These are phyloP conservation scores for Mormyrus proboscirostris DNA, from an alignment of 2,797 vertebrate genomes.

Conservation along the genomic window DNA sequence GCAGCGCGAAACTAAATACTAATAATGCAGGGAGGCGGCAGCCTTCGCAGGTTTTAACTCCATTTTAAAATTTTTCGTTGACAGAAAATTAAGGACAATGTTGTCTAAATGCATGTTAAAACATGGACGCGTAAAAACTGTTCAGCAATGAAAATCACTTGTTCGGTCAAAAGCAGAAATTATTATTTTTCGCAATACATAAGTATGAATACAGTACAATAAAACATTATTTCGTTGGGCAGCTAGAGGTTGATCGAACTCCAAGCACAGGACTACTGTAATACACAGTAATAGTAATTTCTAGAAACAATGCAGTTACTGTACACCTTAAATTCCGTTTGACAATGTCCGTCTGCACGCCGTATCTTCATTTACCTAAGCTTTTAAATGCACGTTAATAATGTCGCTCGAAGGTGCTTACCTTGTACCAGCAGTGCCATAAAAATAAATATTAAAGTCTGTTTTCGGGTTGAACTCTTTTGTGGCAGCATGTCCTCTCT, in stretches of 20 bases:
- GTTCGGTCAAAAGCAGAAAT: not conserved
- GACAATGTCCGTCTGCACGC: not conserved
- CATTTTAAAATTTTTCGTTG: not conserved
- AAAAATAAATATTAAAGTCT: conserved; percentile 46
- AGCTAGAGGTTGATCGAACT: not conserved
- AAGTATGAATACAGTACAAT: not conserved
- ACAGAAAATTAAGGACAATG: not conserved
- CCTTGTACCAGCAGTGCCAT: conserved; percentile 55
- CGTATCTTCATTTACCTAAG: not conserved
- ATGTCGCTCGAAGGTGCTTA: conserved; percentile 39
- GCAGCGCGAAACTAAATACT: not conserved
- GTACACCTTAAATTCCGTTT: not conserved
- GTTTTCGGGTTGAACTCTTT: conserved; percentile 54
- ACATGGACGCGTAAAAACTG: not conserved
- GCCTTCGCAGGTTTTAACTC: not conserved
- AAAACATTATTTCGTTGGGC: not conserved
- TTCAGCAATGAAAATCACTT: not conserved
- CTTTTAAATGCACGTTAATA: not conserved
- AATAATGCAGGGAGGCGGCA: not conserved
- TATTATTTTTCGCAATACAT: not conserved
- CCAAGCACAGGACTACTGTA: not conserved
- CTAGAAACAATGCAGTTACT: not conserved
- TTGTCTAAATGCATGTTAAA: not conserved
- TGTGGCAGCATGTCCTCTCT: conserved; percentile 13
- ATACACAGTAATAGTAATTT: not conserved